phyloP scores from a whole-genome alignment of 2,888 invertebrate genomes.

The Cylindroiulus punctatus region DNA sequence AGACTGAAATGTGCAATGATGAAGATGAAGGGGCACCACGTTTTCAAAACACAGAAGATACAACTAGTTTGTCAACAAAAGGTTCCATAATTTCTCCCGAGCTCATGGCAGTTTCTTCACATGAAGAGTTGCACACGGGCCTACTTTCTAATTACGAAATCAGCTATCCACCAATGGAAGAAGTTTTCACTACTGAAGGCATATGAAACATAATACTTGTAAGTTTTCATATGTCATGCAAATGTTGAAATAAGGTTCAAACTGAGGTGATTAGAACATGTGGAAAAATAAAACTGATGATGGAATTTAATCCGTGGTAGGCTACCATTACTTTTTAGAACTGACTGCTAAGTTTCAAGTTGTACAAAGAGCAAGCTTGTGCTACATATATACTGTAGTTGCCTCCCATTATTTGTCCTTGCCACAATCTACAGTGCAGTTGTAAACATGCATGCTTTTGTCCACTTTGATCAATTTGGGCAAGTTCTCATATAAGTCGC shows the following conservation, averaged over 20 bases:
- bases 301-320: no score
- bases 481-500: no score
- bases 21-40: background rate
- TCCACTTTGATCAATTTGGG: no score
- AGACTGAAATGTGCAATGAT: background rate
- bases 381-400: no score
- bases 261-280: background rate
- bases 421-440: no score
- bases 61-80: background rate
- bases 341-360: no score
- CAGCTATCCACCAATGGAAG: background rate
- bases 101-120: background rate
- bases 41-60: background rate
- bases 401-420: no score
- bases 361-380: no score
- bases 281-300: background rate
- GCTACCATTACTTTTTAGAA: no score
- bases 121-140: background rate
- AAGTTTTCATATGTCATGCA: no score
- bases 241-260: no score
- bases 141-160: slow-evolving; percentile 9
- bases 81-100: background rate
- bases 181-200: background rate
- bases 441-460: no score
- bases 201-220: background rate